Conservation (phyloP, 2,888 invertebrate genomes). For the Enchytraeus crypticus region DNA sequence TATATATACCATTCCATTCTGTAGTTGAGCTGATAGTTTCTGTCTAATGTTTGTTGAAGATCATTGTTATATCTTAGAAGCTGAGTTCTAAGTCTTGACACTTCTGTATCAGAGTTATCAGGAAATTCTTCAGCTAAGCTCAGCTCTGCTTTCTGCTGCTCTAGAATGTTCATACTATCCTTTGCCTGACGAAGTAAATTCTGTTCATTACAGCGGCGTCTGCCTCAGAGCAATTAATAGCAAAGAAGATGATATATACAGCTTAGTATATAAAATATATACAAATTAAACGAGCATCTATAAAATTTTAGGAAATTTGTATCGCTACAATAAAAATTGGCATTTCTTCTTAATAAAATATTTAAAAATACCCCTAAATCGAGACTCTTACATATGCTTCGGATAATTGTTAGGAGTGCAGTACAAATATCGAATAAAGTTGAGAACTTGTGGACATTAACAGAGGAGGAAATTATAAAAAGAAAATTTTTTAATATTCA, state of each 20-base stretch:
- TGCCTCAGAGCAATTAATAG: not conserved
- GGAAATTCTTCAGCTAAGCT: slow-evolving; percentile 47
- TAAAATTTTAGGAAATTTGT: too few species aligned
- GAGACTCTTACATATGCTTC: too few species aligned
- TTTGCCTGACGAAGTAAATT: slow-evolving; percentile 40
- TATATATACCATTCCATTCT: slow-evolving; percentile 44
- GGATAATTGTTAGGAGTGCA: too few species aligned
- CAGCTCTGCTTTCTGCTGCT: slow-evolving; percentile 38
- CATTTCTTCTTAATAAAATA: not conserved
- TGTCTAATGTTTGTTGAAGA: slow-evolving; percentile 40
- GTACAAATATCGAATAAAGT: too few species aligned
- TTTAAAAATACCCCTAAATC: too few species aligned
- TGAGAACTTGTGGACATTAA: too few species aligned
- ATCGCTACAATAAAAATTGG: too few species aligned
- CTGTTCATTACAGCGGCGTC: slow-evolving; percentile 39
- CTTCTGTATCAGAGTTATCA: slow-evolving; percentile 44
- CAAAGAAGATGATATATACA: not conserved
- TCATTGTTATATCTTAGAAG: slow-evolving; percentile 45
- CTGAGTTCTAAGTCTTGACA: slow-evolving; percentile 42
- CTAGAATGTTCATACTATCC: slow-evolving; percentile 35
- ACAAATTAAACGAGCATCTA: too few species aligned
- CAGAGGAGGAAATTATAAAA: too few species aligned
- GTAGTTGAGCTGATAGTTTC: slow-evolving; percentile 46
- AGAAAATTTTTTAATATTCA: too few species aligned
- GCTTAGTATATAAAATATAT: too few species aligned